Percentiles rank a stretch among this genome's conserved stretches.
Evolutionary conservation across 2,888 invertebrate genomes (phyloP).

Genomic region (Morpho achilles): DNA sequence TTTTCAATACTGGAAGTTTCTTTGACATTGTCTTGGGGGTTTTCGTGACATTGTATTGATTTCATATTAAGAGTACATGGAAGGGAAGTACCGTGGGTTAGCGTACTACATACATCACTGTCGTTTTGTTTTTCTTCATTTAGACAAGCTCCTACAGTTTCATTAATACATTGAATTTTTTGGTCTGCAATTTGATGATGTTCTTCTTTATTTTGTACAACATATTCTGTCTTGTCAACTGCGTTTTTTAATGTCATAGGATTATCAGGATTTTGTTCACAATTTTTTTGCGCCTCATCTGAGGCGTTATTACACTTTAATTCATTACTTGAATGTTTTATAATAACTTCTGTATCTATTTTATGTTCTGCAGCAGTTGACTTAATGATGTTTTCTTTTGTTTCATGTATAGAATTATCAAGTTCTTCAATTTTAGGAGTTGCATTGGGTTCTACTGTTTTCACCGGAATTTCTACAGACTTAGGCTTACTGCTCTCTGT

Average conservation of each 20-base stretch:
- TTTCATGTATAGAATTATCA: conserved; percentile 5
- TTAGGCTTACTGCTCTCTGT: conserved; percentile 56
- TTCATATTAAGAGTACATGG: not conserved
- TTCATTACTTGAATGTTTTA: conserved; percentile 1
- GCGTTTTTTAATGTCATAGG: not conserved
- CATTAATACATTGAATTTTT: not conserved
- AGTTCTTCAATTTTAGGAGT: conserved; percentile 9
- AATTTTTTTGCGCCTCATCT: conserved; percentile 1
- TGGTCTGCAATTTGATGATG: not conserved
- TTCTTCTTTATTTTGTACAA: not conserved
- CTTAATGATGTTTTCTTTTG: not conserved
- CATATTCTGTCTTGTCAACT: not conserved
- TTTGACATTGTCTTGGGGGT: not conserved
- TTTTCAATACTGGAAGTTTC: not conserved
- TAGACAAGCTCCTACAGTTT: not conserved
- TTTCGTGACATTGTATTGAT: not conserved
- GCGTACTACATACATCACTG: not conserved
- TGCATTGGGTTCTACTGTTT: conserved; percentile 28
- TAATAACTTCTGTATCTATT: not conserved
- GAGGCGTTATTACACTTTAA: not conserved
- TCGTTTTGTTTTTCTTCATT: not conserved
- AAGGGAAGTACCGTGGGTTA: not conserved
- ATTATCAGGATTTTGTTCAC: not conserved
- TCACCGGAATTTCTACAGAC: conserved; percentile 35
- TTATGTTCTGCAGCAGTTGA: no score